Base-by-base conservation (phyloP, 2,888 invertebrate genomes). In the Rambutsinella grinnellia region DNA sequence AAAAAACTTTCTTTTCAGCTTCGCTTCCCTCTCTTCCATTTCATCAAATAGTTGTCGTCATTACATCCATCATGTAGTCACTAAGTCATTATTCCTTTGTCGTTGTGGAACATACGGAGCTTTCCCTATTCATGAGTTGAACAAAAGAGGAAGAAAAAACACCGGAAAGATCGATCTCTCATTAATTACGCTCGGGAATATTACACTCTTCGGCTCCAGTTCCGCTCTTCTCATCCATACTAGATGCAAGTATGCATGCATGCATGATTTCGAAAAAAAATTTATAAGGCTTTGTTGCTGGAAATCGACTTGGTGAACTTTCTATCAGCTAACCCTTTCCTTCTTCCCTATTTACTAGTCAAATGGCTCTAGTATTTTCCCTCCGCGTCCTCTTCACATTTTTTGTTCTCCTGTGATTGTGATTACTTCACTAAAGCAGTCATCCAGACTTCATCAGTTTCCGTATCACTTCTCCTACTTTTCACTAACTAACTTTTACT, bases 131-230 rank as follows among this genome's bases (percentile, higher is more conserved):
- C 67, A 63, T 26, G n/a, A 61, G 36, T 58, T 49, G 54, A 74
- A 65, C 13, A 36, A 36, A 5, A 36, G 13, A 36, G 36, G n/a
- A n/a, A n/a, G 76, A 74, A 71, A 79, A 78, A 79, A 70, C 57
- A 76, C 78, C 79, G 79, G 79, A 80, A 80, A 79, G 81, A 81
- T 81, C 81, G 79, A 81, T 81, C 81, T 72, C 79, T 81, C 81
- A 81, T 81, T 81, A 81, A 81, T 81, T 81, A 81, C 81, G 79
- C 74, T 61, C 78, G 46, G n/a, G 74, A 79, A 81, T 79, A 81
- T 81, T 79, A 81, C 79, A 77, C 79, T 79, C 79, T 81, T 79
- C 76, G 78, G 76, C 79, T 78, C 74, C 65, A 67, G 66, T 74
- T 74, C 72, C 72, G 72, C 70, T 79, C 79, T 77, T 72, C 69